Evolutionary conservation across 2,797 vertebrate genomes (phyloP), one percentile per base, ranked within the genome.

Genomic region (Cheirogaleus major): DNA sequence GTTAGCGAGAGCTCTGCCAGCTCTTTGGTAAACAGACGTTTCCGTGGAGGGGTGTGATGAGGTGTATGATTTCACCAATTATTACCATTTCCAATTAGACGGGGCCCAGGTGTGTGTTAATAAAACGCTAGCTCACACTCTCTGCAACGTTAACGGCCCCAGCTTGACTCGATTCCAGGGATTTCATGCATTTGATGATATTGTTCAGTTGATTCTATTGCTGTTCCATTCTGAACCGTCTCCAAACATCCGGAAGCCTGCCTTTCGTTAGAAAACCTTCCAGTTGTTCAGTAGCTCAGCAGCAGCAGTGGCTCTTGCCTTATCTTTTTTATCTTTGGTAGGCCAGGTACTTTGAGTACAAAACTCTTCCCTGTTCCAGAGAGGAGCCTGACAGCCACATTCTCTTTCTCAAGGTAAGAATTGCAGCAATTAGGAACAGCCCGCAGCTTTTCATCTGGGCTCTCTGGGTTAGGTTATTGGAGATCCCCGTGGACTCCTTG

Each of bases 11-110:
- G 89, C 75, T 91, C 93, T 96, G 96, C 96, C 95, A 98, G 95
- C 50, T 65, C 65, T 94, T 97, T 94, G 93, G 92, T 86, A 97
- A 93, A 89, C 95, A 96, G 94, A 84, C 75, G 59, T 89, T 96
- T 96, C 93, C 97, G 94, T 85, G 32, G 72, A 95, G 85, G 65
- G 87, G 82, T 0, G 30, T 90, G 95, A 94, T 96, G 96, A 93
- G 91, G 79, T 79, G 1, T 43, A 89, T 97, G 97, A 88, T 95
- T 97, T 95, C 95, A 96, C 92, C 83, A 92, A 2, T 89, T 81
- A 97, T 85, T 93, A 72, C 88, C 41, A 90, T 91, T 85, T 69
- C 89, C 93, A 97, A 97, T 97, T 97, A 97, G 93, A 61, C 0
- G 0, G 89, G 90, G 78, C 67, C 96, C 96, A 97, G 91, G 94